Evolutionary conservation across 2,797 vertebrate genomes (phyloP).

Genomic region (Scomberomorus guttatus): DNA sequence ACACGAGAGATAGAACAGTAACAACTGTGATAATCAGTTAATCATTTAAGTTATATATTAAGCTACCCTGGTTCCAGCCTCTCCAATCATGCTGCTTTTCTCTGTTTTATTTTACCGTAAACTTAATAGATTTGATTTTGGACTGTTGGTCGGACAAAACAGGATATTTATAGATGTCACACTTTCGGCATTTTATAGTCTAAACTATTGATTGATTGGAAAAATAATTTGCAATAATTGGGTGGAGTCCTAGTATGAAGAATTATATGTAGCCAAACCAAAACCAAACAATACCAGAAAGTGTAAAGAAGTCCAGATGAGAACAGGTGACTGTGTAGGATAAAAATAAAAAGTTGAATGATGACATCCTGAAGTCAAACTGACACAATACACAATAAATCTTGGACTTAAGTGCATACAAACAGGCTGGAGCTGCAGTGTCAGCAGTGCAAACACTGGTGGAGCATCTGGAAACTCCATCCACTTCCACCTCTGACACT

Average conservation of each 20-base stretch:
- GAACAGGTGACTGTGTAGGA: constrained; percentile 22
- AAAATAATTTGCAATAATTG: too few species aligned
- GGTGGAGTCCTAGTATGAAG: background rate
- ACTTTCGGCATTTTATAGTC: too few species aligned
- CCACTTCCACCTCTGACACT: constrained; percentile 59
- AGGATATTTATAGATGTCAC: too few species aligned
- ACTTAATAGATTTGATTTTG: too few species aligned
- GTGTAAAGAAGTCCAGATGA: background rate
- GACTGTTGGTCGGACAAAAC: too few species aligned
- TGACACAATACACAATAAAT: constrained; percentile 43
- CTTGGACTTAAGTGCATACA: constrained; percentile 4
- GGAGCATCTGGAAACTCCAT: constrained; percentile 84
- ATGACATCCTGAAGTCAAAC: constrained; percentile 21
- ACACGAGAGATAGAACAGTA: too few species aligned
- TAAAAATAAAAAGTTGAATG: background rate
- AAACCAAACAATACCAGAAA: background rate
- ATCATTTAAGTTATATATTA: too few species aligned
- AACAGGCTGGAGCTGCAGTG: constrained; percentile 34
- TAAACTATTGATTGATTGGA: background rate
- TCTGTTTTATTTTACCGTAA: too few species aligned
- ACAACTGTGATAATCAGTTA: too few species aligned
- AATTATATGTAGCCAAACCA: background rate
- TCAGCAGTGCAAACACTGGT: constrained; percentile 60
- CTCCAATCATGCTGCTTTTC: too few species aligned
- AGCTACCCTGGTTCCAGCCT: too few species aligned